Conservation (phyloP, 2,888 invertebrate genomes). For the Campaea margaritaria region DNA sequence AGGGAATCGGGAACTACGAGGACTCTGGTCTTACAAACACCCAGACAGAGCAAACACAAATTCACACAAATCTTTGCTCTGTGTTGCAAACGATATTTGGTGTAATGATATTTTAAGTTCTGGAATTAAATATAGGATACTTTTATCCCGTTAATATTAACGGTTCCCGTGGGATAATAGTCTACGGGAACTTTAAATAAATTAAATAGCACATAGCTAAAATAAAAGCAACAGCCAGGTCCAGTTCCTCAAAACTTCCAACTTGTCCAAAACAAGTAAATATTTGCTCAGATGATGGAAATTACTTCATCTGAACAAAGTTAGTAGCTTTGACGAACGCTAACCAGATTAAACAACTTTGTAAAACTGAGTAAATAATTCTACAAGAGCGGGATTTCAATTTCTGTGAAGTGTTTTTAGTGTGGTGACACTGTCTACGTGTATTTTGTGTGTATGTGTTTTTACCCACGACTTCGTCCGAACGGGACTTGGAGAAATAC, state of each 20-base stretch:
- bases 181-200: not conserved
- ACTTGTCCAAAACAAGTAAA: slow-evolving; percentile 11
- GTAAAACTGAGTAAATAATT: slow-evolving; percentile 6
- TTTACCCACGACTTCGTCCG: too few relatives aligned
- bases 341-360: slow-evolving; percentile 1
- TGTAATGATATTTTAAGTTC: too few relatives aligned
- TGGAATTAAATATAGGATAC: too few relatives aligned
- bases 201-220: not conserved
- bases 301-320: slow-evolving; percentile 11
- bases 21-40: too few relatives aligned
- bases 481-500: too few relatives aligned
- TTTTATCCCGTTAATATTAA: too few relatives aligned
- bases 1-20: too few relatives aligned
- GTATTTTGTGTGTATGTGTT: not conserved
- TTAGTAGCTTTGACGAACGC: slow-evolving; percentile 13
- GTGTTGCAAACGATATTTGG: too few relatives aligned
- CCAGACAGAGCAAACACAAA: too few relatives aligned
- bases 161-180: too few relatives aligned
- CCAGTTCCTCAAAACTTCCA: not conserved
- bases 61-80: too few relatives aligned
- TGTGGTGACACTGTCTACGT: not conserved
- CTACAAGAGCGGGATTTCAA: not conserved
- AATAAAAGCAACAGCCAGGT: not conserved
- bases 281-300: slow-evolving; percentile 4
- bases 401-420: not conserved